Percentiles rank a stretch among this genome's conserved stretches.
These are phyloP conservation scores for Mirza zaza DNA, from an alignment of 2,113 vertebrate species.

Conservation along the genomic window DNA sequence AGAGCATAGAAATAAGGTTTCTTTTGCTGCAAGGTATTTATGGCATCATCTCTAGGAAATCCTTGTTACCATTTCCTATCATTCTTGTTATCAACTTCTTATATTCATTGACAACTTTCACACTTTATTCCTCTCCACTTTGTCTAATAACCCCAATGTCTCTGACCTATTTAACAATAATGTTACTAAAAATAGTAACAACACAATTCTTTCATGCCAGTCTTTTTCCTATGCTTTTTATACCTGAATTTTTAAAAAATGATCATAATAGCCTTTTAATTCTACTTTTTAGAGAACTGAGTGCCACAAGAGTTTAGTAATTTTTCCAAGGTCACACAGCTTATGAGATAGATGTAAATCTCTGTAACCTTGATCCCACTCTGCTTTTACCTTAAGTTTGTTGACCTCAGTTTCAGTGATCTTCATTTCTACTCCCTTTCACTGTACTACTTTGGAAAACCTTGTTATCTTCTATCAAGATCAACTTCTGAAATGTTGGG, in stretches of 20 bases:
- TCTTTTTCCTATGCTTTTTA: background rate
- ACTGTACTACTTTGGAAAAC: background rate
- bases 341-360: background rate
- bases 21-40: background rate
- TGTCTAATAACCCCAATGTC: background rate
- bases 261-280: background rate
- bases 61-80: background rate
- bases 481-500: background rate
- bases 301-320: background rate
- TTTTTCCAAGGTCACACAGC: background rate
- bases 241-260: background rate
- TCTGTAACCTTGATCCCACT: background rate
- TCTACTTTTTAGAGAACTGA: background rate
- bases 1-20: background rate
- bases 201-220: background rate
- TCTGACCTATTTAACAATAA: background rate
- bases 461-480: background rate
- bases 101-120: background rate
- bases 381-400: background rate
- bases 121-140: background rate
- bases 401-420: background rate
- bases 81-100: background rate
- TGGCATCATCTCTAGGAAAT: background rate
- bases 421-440: background rate
- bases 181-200: background rate